A percentile compares a stretch with the other conserved stretches of the same genome.
These are phyloP conservation scores for Venturia canescens DNA, from an alignment of 1,140 invertebrate species.

Conservation along the genomic window DNA sequence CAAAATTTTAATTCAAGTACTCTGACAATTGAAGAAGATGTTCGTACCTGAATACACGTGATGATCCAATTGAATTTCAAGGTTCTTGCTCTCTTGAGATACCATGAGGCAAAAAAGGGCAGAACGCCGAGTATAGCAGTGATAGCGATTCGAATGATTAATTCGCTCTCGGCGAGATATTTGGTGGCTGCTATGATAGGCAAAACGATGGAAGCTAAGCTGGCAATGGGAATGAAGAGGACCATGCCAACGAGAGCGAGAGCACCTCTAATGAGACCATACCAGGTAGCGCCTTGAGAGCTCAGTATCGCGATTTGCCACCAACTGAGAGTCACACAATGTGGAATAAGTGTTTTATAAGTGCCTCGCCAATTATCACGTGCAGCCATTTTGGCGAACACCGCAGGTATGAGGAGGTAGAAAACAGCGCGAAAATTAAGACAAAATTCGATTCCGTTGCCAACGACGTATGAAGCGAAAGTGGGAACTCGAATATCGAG, in stretches of 20 bases:
- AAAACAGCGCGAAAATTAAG: constrained; percentile 87
- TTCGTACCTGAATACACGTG: constrained; percentile 80
- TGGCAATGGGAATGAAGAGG: constrained; percentile 86
- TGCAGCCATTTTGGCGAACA: constrained; percentile 85
- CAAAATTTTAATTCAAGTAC: too few species aligned
- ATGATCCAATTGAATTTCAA: constrained; percentile 80
- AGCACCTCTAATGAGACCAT: constrained; percentile 86
- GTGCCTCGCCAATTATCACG: constrained; percentile 86
- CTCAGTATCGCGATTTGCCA: constrained; percentile 88
- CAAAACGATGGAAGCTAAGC: constrained; percentile 84
- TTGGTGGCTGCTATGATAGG: constrained; percentile 85
- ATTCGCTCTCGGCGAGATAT: constrained; percentile 82
- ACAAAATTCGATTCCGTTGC: constrained; percentile 91
- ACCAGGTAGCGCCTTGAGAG: constrained; percentile 88
- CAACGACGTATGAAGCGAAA: constrained; percentile 87
- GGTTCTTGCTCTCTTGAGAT: constrained; percentile 79
- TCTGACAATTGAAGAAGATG: constrained; percentile 20
- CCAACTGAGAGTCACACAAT: constrained; percentile 92
- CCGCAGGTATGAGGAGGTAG: constrained; percentile 85
- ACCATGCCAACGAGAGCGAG: constrained; percentile 87
- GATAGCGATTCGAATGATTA: constrained; percentile 79
- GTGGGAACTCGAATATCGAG: constrained; percentile 87
- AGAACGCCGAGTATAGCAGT: constrained; percentile 78
- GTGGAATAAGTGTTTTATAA: constrained; percentile 87
- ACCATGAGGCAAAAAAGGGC: constrained; percentile 80